Evolutionary conservation across 2,797 vertebrate genomes (phyloP).

Genomic region (Eurystomus glaucurus): DNA sequence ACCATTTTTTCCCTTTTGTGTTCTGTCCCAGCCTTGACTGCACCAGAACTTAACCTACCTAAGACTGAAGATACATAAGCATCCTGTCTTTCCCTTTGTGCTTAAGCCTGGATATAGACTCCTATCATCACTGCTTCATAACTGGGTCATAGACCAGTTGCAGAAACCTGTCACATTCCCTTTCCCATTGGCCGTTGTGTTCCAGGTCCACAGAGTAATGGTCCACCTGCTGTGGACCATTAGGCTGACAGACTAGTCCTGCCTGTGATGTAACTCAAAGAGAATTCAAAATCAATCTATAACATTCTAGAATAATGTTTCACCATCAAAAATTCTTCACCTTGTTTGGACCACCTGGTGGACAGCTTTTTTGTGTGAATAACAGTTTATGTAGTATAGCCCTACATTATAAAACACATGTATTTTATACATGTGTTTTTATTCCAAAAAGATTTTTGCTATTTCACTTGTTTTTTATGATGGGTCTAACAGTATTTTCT

Average conservation of each 20-base stretch:
- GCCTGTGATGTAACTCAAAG: background rate
- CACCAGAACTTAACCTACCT: background rate
- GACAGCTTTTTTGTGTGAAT: background rate
- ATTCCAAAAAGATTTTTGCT: background rate
- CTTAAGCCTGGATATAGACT: background rate
- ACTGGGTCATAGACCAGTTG: background rate
- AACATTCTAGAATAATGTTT: background rate
- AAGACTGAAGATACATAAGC: background rate
- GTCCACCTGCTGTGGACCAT: background rate
- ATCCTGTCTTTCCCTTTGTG: background rate
- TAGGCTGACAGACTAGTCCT: background rate
- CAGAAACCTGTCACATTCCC: background rate
- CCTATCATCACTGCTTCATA: background rate
- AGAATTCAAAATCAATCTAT: background rate
- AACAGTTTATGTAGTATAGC: background rate
- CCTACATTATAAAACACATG: background rate
- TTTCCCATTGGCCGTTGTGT: background rate
- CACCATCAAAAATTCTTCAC: background rate
- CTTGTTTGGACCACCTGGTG: background rate
- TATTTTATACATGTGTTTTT: background rate
- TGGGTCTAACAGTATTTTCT: background rate
- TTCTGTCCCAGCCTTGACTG: background rate
- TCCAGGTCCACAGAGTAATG: background rate
- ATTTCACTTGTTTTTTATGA: slow-evolving; percentile 39
- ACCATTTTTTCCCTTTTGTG: background rate